Conservation (phyloP, 2,797 vertebrate genomes). For the Sphenodon punctatus region DNA sequence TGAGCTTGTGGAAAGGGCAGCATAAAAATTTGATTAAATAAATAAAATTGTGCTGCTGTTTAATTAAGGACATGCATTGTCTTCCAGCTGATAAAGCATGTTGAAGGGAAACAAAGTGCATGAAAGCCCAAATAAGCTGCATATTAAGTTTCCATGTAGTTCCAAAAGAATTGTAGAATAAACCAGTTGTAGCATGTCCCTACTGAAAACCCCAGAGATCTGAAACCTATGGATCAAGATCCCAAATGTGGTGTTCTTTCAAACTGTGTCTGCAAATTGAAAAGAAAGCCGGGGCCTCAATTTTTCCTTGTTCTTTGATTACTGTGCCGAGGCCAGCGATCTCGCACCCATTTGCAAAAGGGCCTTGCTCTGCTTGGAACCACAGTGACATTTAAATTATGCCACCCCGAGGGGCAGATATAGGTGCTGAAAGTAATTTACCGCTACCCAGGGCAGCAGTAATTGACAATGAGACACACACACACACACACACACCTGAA, state of each 20-base stretch:
- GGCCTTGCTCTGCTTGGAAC: neutral
- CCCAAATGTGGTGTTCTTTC: rapidly evolving
- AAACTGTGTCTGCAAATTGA: neutral
- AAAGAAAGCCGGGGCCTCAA: neutral
- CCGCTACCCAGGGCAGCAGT: neutral
- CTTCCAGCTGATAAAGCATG: too few relatives aligned
- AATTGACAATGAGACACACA: neutral
- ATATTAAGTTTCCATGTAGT: neutral
- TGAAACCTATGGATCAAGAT: neutral
- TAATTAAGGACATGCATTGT: too few relatives aligned
- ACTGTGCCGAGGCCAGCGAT: neutral
- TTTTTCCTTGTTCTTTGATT: neutral
- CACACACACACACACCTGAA: too few relatives aligned
- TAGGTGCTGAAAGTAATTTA: conserved; percentile 12
- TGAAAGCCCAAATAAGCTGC: too few relatives aligned
- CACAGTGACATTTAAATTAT: neutral
- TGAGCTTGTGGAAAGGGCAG: too few relatives aligned
- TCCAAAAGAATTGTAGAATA: neutral
- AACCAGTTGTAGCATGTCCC: neutral
- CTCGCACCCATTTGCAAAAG: conserved; percentile 6
- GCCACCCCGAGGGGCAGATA: neutral
- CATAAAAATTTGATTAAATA: too few relatives aligned
- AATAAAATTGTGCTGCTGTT: too few relatives aligned
- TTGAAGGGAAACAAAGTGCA: too few relatives aligned
- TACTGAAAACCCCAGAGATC: neutral